Conservation (phyloP, 2,113 vertebrate species). For the Asarcornis scutulata region DNA sequence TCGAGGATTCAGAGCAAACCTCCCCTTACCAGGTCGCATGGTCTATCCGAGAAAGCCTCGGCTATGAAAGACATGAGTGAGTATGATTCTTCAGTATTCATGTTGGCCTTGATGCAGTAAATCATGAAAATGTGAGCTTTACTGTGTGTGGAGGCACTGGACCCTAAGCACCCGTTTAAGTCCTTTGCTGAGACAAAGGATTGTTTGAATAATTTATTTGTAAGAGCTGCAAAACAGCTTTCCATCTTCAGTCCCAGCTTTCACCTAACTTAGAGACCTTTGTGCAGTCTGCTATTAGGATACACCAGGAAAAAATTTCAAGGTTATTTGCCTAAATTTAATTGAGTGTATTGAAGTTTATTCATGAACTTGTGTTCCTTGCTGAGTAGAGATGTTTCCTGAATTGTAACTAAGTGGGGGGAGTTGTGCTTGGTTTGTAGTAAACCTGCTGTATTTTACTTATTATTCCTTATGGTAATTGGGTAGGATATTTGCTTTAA, state of each 20-base stretch:
- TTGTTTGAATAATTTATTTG: slow-evolving; percentile 18
- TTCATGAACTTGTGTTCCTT: background rate
- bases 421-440: background rate
- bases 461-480: background rate
- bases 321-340: slow-evolving; percentile 9
- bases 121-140: background rate
- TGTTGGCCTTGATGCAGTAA: background rate
- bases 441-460: background rate
- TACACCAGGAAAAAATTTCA: slow-evolving; percentile 5
- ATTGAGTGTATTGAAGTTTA: background rate
- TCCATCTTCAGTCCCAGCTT: slow-evolving; percentile 8
- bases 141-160: slow-evolving; percentile 6
- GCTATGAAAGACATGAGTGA: slow-evolving; percentile 81
- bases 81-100: slow-evolving; percentile 16
- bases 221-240: slow-evolving; percentile 15
- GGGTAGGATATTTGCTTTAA: background rate
- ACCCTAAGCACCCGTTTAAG: background rate
- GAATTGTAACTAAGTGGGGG: background rate
- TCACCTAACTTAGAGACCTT: background rate
- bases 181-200: slow-evolving; percentile 19
- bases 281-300: slow-evolving; percentile 3
- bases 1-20: slow-evolving; percentile 85
- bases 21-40: slow-evolving; percentile 86
- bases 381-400: background rate
- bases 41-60: slow-evolving; percentile 83